Base-by-base conservation (phyloP, 2,888 invertebrate genomes). In the Chloroclysta siterata region DNA sequence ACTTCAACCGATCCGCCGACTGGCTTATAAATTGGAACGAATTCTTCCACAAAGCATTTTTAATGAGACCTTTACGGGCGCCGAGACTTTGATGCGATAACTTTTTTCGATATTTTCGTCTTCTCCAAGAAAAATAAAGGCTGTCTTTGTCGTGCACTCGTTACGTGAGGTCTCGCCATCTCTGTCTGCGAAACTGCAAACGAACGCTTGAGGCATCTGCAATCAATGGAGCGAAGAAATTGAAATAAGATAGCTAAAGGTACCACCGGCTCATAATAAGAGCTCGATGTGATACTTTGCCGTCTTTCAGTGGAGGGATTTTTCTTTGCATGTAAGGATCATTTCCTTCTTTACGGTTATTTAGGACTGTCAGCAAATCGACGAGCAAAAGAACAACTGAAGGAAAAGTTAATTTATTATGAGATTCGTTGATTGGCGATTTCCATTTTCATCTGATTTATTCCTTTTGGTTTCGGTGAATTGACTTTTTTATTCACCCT, bases 191-290 rank as follows among this genome's bases (percentile, higher is more conserved):
- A 80, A 76, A 85, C 84, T 87, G 89, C 85, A 86, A 85, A 88
- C 84, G 85, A 82, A 84, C 82, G 83, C 85, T 83, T 81, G 80
- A 83, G 87, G 89, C 88, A 88, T 90, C 90, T 91, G 90, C 89
- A 92, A 88, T 90, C 91, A 92, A 92, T 93, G 91, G 88, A 88
- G 88, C 91, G 92, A 87, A 88, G 82, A 90, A 92, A 91, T 92
- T 92, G 90, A 89, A 91, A 90, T 90, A 89, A 90, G 90, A 91
- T 90, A 87, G 85, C 88, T 81, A 78, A 79, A 88, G 87, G 84
- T 86, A 84, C 80, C 71, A 84, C 83, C 50, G 81, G 80, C 79
- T 86, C 84, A 83, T 87, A 89, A 88, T 85, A 87, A 84, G 78
- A 78, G 73, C 76, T 78, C 71, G 70, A 75, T 71, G 65, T 69